Evolutionary conservation across 1,140 invertebrate genomes (phyloP).

Genomic region (Calephelis virginiensis): DNA sequence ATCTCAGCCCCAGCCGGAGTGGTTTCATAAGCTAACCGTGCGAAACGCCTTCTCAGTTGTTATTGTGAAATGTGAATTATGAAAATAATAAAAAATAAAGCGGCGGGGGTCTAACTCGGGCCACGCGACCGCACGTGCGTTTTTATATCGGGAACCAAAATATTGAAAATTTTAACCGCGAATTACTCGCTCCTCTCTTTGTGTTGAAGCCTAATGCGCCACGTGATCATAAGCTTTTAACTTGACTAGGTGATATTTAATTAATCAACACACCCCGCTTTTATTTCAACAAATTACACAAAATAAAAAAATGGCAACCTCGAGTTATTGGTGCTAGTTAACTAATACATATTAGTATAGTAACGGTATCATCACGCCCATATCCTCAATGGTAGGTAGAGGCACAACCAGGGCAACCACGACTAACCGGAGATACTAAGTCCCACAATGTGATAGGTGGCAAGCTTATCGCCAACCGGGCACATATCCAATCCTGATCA

Average conservation of each 20-base stretch:
- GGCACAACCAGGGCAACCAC: no score
- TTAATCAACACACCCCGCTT: not conserved
- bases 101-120: constrained; percentile 63
- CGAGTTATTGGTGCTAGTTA: no score
- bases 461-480: no score
- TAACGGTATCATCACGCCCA: no score
- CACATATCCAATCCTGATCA: no score
- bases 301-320: no score
- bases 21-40: constrained; percentile 73
- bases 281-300: no score
- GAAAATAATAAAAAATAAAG: constrained; percentile 78
- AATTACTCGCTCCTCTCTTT: constrained; percentile 37
- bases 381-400: no score
- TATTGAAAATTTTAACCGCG: constrained; percentile 76
- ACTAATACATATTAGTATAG: no score
- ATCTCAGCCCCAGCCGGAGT: constrained; percentile 50
- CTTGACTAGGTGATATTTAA: constrained; percentile 36
- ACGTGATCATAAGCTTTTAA: constrained; percentile 63
- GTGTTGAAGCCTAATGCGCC: constrained; percentile 52
- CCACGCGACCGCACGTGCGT: constrained; percentile 68
- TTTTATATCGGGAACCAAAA: constrained; percentile 55
- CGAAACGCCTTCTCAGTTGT: constrained; percentile 75
- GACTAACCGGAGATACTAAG: no score
- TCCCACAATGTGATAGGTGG: no score
- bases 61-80: constrained; percentile 77